Evolutionary conservation across 2,888 invertebrate genomes (phyloP), one percentile per base, ranked within the genome.

Genomic region (Ennomos quercinarius): DNA sequence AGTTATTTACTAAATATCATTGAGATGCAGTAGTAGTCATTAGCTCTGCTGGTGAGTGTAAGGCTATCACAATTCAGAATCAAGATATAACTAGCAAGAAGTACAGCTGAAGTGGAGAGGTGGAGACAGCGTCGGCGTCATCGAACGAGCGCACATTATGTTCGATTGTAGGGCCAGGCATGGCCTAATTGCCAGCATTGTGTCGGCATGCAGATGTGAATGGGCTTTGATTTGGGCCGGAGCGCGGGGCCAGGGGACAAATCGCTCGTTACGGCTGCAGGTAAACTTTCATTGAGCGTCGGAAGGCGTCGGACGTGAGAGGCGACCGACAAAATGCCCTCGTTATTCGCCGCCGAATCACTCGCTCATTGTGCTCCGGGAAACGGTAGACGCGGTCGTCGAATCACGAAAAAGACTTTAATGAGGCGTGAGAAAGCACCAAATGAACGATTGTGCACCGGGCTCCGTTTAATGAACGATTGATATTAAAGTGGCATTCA

Each of bases 161-260:
- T 88, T 87, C 90, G 91, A 92, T 92, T 91, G 91, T 92, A 87
- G 90, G 89, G 76, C 86, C 85, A 76, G 81, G 84, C 85, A 79
- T 80, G 87, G 86, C 89, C 93, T 93, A 93, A 93, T 93, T 93
- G 93, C 90, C 91, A 84, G 91, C 93, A 93, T 93, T 93, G 93
- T 93, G 91, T 85, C 87, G 89, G 90, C 93, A 93, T 93, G 93
- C 93, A 92, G 92, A 93, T 92, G 91, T 93, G 93, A 93, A 93
- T 93, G 93, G 93, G 91, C 91, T 92, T 93, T 93, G 93, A 93
- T 93, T 93, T 93, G 92, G 90, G 86, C 83, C 83, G 79, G 85
- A 86, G 86, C 80, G 78, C 78, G 87, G 89, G 89, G 86, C 81
- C 84, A 83, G 89, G 91, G 92, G 89, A 91, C 92, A 91, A 92